Conservation (phyloP, 2,888 invertebrate genomes). For the Cephonodes hylas region DNA sequence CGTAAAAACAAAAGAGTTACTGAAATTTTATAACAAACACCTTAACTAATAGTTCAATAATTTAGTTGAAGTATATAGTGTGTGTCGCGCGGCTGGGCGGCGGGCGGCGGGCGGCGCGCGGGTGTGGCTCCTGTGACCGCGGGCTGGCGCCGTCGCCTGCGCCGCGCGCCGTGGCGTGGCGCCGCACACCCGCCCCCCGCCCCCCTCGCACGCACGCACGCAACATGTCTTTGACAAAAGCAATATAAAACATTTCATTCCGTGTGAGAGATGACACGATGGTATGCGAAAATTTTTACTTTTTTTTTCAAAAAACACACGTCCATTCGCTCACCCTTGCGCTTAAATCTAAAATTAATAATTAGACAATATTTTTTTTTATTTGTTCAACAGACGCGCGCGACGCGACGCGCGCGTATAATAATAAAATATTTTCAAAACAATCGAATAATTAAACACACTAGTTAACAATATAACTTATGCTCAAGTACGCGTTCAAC, state of each 20-base stretch:
- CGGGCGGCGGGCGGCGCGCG: constrained; percentile 24
- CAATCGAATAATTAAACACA: constrained; percentile 82
- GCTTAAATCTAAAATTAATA: constrained; percentile 81
- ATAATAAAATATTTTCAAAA: constrained; percentile 81
- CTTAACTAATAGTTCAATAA: constrained; percentile 80
- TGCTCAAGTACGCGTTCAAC: constrained; percentile 57
- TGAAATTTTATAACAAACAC: constrained; percentile 80
- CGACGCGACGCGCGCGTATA: constrained; percentile 74
- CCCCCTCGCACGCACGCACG: constrained; percentile 42
- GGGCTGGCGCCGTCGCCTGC: constrained; percentile 19
- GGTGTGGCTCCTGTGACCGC: background rate
- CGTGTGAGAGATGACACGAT: constrained; percentile 78
- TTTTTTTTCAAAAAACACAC: constrained; percentile 76
- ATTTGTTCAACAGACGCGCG: constrained; percentile 81
- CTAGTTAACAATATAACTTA: constrained; percentile 79
- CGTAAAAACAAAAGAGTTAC: constrained; percentile 80
- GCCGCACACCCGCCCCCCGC: constrained; percentile 26
- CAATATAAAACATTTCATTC: constrained; percentile 80
- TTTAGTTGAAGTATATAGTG: constrained; percentile 64
- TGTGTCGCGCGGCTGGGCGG: constrained; percentile 39
- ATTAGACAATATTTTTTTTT: constrained; percentile 79
- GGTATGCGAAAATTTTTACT: constrained; percentile 73
- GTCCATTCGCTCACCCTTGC: constrained; percentile 79
- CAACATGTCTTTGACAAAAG: constrained; percentile 69
- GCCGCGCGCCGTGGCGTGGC: constrained; percentile 53